These are phyloP conservation scores for Deroplatys truncata DNA, from an alignment of 2,888 invertebrate species.

Conservation along the genomic window DNA sequence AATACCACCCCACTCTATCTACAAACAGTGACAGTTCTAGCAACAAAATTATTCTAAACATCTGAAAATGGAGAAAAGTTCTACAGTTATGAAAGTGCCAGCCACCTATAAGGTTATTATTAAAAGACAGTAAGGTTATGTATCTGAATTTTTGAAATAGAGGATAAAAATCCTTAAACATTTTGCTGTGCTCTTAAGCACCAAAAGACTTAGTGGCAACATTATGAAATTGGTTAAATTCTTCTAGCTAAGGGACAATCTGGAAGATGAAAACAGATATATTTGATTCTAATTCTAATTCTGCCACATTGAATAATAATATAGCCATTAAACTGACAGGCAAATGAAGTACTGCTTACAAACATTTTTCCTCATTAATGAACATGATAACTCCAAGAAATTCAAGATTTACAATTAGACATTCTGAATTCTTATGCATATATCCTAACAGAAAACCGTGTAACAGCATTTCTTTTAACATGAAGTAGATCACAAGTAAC, in stretches of 20 bases:
- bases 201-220: not conserved
- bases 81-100: not conserved
- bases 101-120: not conserved
- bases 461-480: not conserved
- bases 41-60: slow-evolving; percentile 9
- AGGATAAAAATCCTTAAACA: not conserved
- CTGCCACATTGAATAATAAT: not conserved
- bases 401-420: not conserved
- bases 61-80: not conserved
- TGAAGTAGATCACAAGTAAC: not conserved
- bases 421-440: not conserved
- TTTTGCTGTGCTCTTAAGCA: not conserved
- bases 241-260: not conserved
- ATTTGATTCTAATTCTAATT: not conserved
- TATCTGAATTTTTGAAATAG: not conserved
- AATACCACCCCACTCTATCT: slow-evolving; percentile 8
- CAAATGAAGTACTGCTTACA: not conserved
- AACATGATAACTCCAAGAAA: not conserved
- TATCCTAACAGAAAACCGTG: not conserved
- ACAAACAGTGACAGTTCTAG: slow-evolving; percentile 9
- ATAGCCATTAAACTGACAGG: not conserved
- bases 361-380: not conserved
- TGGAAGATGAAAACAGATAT: not conserved
- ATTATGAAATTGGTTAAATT: not conserved
- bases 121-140: not conserved